Conservation (phyloP, 2,113 vertebrate species). For the Oostethus manadensis region DNA sequence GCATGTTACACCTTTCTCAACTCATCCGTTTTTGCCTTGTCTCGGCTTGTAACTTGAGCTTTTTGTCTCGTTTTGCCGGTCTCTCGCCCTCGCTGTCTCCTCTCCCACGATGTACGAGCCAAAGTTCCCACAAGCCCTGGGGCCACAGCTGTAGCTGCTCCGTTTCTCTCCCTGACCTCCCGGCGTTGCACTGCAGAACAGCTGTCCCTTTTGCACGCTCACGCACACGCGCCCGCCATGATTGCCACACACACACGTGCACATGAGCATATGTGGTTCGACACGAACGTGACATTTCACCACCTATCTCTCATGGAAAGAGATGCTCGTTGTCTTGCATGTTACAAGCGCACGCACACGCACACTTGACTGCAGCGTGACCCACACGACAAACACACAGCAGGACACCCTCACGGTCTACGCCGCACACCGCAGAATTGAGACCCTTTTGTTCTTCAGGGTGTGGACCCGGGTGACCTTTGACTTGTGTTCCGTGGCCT, state of each 20-base stretch:
- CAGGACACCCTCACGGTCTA: constrained; percentile 14
- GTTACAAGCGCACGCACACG: not conserved
- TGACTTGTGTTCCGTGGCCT: constrained; percentile 39
- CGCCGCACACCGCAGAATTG: constrained; percentile 34
- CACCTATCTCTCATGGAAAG: constrained; percentile 2
- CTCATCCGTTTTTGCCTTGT: not conserved
- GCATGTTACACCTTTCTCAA: not conserved
- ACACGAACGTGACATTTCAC: constrained; percentile 10
- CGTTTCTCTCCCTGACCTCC: constrained; percentile 55
- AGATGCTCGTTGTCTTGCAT: constrained; percentile 1
- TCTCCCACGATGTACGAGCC: constrained; percentile 51
- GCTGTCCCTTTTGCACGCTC: constrained; percentile 50
- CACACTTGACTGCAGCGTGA: not conserved
- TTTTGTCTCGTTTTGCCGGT: constrained; percentile 4
- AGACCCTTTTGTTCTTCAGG: constrained; percentile 51
- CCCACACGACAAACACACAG: constrained; percentile 13
- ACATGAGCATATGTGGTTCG: constrained; percentile 23
- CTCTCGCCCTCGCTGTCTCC: not conserved
- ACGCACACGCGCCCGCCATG: constrained; percentile 31
- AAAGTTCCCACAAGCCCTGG: constrained; percentile 61
- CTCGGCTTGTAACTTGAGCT: constrained; percentile 11
- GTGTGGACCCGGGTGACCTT: constrained; percentile 43
- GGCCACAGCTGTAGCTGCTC: constrained; percentile 64
- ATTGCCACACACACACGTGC: constrained; percentile 16
- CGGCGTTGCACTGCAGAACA: constrained; percentile 51